Base-by-base conservation (phyloP, 2,113 vertebrate genomes). In the Rhineura floridana region DNA sequence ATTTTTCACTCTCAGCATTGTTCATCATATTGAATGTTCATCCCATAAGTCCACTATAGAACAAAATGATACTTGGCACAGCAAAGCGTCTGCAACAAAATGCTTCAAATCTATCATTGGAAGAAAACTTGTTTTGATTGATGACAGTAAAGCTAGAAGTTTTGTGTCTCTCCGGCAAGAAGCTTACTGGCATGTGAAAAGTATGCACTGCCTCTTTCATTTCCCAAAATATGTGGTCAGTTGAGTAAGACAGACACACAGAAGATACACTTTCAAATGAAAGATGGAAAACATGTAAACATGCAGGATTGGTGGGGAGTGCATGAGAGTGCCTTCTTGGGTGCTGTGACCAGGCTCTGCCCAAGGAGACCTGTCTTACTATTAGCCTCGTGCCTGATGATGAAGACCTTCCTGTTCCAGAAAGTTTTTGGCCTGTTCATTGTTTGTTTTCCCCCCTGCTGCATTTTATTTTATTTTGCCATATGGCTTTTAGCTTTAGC, bases 21-120 rank as follows among this genome's bases (percentile, higher is more conserved):
- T 75, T 82, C 33, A 63, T 73, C 15, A 62, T 75, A 87, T 87
- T 87, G 79, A 87, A 28, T 62, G 23, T 39, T 55, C 79, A 73
- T 87, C 69, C 79, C 50, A 73, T 73, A 82, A 46, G 21, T 82
- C 23, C 82, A 75, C 25, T 28, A 36, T 6, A 87, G 42, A 81
- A 72, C 33, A 81, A 81, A 63, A 59, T 28, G 33, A 62, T 48
- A 48, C 33, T 73, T 75, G 52, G 33, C 23, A 30, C 48, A 82
- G 19, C 69, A 73, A 48, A 48, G 11, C 10, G 25, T 25, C 28
- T 63, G n/a, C 28, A 86, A 77, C 84, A 46, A 62, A 82, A 59
- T 85, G 15, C 62, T 87, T 81, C 33, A 42, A 81, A 80, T 59
- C 30, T n/a, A 30, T 42, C 46, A 36, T 82, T 36, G 25, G 70